A percentile compares a stretch with the other conserved stretches of the same genome.
Conservation (phyloP, 1,140 invertebrate genomes). For the Mycetomoellerius zeteki region DNA sequence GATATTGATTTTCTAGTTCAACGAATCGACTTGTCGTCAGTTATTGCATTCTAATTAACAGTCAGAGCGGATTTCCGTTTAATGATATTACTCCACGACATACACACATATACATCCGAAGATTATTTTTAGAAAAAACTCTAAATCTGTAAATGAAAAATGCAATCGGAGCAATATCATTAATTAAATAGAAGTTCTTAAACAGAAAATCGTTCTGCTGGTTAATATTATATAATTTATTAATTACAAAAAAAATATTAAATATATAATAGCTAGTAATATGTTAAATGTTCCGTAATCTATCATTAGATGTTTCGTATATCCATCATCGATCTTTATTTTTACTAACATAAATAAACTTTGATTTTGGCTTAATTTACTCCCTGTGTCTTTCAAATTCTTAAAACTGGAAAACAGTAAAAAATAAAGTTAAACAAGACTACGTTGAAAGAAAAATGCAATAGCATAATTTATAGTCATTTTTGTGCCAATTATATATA, state of each 20-base stretch:
- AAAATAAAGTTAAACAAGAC: no score
- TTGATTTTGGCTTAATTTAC: no score
- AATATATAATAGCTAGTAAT: neutral
- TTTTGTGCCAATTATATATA: no score
- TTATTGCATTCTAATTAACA: neutral
- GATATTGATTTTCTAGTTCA: neutral
- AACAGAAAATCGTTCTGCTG: neutral
- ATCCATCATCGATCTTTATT: neutral
- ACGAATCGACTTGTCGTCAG: neutral
- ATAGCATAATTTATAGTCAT: no score
- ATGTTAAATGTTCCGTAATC: no score
- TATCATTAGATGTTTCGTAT: neutral
- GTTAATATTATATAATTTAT: neutral
- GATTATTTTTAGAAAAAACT: slow-evolving; percentile 7
- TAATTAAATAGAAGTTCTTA: neutral
- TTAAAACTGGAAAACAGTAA: no score
- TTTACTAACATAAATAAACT: no score
- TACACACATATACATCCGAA: no score
- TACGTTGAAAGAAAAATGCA: no score
- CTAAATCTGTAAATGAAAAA: neutral
- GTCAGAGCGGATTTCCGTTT: slow-evolving; percentile 7
- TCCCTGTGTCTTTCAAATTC: no score
- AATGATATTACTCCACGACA: slow-evolving; percentile 3
- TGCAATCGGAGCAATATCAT: neutral
- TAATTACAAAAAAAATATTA: neutral